A percentile compares a stretch with the other conserved stretches of the same genome.
phyloP scores from a whole-genome alignment of 1,140 invertebrate species.

The Anastrepha ludens region DNA sequence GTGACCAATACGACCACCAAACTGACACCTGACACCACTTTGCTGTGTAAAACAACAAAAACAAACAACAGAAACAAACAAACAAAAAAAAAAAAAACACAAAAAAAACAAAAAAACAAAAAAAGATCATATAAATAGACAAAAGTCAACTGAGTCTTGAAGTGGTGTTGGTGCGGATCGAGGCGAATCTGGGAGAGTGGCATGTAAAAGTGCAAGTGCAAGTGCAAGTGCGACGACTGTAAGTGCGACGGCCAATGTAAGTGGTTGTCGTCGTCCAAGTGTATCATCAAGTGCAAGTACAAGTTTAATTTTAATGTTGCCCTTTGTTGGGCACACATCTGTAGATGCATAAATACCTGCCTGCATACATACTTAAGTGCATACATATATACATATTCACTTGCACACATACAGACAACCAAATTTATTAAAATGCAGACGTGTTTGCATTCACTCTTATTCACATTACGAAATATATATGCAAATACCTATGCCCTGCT shows the following conservation, averaged over 20 bases:
- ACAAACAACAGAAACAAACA: neutral
- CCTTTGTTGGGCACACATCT: neutral
- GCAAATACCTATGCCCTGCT: too few relatives aligned
- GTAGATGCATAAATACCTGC: neutral
- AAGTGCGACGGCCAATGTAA: slow-evolving; percentile 1
- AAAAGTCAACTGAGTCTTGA: neutral
- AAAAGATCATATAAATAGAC: slow-evolving; percentile 10
- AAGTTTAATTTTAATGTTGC: slow-evolving; percentile 50
- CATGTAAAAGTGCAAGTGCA: slow-evolving; percentile 34
- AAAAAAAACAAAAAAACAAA: neutral
- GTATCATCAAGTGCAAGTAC: slow-evolving; percentile 29
- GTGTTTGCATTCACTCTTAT: too few relatives aligned
- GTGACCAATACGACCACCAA: slow-evolving; percentile 45
- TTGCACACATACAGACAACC: too few relatives aligned
- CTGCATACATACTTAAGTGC: neutral
- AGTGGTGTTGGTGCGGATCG: neutral
- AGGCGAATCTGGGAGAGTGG: neutral
- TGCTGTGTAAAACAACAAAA: neutral
- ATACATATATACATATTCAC: neutral
- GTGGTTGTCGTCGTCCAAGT: slow-evolving; percentile 45
- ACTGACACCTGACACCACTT: slow-evolving; percentile 51
- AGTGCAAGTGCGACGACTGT: neutral
- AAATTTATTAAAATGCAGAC: too few relatives aligned
- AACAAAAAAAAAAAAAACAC: neutral
- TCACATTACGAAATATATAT: too few relatives aligned